These are phyloP conservation scores for Laothoe populi DNA, from an alignment of 2,888 invertebrate genomes.

Conservation along the genomic window DNA sequence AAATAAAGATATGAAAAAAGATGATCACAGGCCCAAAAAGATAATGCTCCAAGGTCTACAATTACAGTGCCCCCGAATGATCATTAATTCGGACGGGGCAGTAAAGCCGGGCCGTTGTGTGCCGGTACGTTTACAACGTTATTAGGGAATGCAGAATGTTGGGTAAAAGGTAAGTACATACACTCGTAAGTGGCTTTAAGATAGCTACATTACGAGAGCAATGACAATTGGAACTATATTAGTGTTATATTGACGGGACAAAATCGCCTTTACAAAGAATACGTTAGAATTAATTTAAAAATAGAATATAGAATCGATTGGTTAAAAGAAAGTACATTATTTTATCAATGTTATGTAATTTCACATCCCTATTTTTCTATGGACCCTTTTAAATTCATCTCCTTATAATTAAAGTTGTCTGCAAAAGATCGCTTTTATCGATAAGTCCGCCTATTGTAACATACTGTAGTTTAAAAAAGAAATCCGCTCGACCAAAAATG, in stretches of 20 bases:
- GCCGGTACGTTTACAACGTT: slow-evolving; percentile 4
- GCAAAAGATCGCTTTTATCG: no score
- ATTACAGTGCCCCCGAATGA: slow-evolving; percentile 1
- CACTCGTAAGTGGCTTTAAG: not conserved
- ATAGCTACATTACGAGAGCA: not conserved
- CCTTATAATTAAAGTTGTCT: no score
- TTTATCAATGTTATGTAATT: no score
- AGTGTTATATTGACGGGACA: not conserved
- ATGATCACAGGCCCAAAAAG: not conserved
- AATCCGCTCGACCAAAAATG: no score
- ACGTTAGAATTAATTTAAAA: no score
- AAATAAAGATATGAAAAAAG: not conserved
- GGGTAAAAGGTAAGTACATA: slow-evolving; percentile 11
- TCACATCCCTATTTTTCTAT: no score
- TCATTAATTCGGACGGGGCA: slow-evolving; percentile 15
- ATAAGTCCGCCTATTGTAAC: no score
- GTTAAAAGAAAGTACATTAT: no score
- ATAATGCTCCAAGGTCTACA: not conserved
- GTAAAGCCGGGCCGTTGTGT: not conserved
- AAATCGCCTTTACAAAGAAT: not conserved
- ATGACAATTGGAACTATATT: not conserved
- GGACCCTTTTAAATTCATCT: no score
- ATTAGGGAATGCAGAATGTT: not conserved
- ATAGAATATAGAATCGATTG: no score
- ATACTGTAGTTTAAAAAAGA: no score